Percentiles rank a stretch among this genome's conserved stretches.
Conservation (phyloP, 1,140 invertebrate genomes). For the Hylaeus volcanicus region DNA sequence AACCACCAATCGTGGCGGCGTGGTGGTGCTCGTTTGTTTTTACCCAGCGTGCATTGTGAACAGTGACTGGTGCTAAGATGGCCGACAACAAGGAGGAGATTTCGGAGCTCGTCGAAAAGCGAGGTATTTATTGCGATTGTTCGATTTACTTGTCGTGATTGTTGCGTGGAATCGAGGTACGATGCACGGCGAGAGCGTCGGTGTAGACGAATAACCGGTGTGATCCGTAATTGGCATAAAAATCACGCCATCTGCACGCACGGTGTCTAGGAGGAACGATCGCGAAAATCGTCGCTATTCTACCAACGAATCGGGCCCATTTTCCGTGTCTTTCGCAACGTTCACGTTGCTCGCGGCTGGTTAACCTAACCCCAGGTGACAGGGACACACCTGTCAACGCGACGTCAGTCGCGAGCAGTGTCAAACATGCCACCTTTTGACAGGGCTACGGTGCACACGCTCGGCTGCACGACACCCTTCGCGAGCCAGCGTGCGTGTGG, state of each 20-base stretch:
- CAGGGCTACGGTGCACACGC: conserved; percentile 52
- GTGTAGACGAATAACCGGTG: conserved; percentile 21
- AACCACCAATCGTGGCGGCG: conserved; percentile 38
- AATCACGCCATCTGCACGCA: conserved; percentile 70
- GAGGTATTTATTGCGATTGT: conserved; percentile 78
- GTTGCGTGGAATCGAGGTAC: neutral
- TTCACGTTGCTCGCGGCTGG: conserved; percentile 7
- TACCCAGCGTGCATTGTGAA: conserved; percentile 78
- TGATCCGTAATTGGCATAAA: conserved; percentile 55
- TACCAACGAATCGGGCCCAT: conserved; percentile 33
- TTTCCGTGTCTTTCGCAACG: conserved; percentile 14
- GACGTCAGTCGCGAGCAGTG: conserved; percentile 30
- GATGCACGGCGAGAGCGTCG: neutral
- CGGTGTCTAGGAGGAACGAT: conserved; percentile 42
- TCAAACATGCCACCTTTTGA: conserved; percentile 50
- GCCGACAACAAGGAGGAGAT: conserved; percentile 83
- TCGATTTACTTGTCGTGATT: conserved; percentile 40
- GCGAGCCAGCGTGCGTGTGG: conserved; percentile 15
- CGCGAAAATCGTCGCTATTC: conserved; percentile 39
- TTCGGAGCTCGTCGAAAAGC: conserved; percentile 81
- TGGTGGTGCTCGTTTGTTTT: conserved; percentile 71
- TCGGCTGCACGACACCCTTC: conserved; percentile 38
- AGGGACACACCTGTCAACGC: conserved; percentile 32
- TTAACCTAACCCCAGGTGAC: conserved; percentile 22
- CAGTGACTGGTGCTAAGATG: conserved; percentile 83